phyloP scores from a whole-genome alignment of 2,797 vertebrate species.

The Fistularia tabacaria region DNA sequence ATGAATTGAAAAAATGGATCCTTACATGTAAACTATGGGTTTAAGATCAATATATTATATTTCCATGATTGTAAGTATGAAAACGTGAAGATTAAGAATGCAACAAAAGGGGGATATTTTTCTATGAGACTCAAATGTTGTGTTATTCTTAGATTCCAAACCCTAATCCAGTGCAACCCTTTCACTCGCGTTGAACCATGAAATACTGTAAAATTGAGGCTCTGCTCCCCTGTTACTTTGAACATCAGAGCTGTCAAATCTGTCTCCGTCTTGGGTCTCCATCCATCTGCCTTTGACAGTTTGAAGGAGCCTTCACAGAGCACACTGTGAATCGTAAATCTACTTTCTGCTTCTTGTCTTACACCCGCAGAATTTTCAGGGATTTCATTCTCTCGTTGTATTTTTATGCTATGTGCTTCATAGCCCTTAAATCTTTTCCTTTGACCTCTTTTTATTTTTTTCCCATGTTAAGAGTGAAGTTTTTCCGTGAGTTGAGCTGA shows the following conservation, averaged over 20 bases:
- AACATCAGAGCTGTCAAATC: slow-evolving; percentile 32
- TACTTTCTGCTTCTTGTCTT: slow-evolving; percentile 4
- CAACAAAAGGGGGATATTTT: too few relatives aligned
- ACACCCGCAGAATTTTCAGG: not conserved
- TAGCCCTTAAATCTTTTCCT: too few relatives aligned
- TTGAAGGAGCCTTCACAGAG: slow-evolving; percentile 1
- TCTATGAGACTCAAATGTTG: too few relatives aligned
- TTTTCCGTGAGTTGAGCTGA: too few relatives aligned
- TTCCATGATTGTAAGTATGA: too few relatives aligned
- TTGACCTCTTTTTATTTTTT: too few relatives aligned
- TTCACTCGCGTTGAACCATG: slow-evolving; percentile 16
- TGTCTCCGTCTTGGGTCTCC: slow-evolving; percentile 21
- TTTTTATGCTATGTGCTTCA: not conserved
- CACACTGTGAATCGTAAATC: slow-evolving; percentile 16
- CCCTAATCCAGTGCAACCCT: not conserved
- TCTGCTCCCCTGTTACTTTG: slow-evolving; percentile 26
- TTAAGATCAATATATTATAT: too few relatives aligned
- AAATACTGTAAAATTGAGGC: slow-evolving; percentile 19
- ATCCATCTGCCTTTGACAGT: slow-evolving; percentile 33
- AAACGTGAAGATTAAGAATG: too few relatives aligned
- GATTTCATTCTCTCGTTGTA: not conserved
- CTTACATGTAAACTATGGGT: too few relatives aligned
- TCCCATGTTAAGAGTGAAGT: too few relatives aligned
- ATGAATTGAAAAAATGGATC: too few relatives aligned
- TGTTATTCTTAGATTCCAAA: too few relatives aligned